Conservation (phyloP, 1,140 invertebrate genomes). For the Calliopsis andreniformis region DNA sequence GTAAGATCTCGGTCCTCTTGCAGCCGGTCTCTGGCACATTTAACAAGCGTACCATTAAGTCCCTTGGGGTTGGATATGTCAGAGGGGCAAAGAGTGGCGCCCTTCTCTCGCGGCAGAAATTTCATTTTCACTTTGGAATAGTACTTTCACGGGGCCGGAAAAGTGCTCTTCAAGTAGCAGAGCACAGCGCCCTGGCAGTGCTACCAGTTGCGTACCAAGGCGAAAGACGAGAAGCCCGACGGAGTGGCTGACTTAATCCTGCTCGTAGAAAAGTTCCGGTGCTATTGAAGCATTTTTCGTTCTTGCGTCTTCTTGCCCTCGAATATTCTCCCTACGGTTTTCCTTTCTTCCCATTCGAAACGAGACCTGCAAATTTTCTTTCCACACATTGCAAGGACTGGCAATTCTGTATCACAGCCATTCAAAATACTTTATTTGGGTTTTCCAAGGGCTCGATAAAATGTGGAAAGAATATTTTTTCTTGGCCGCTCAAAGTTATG, state of each 20-base stretch:
- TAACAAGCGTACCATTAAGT: slow-evolving; percentile 28
- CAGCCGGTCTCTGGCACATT: slow-evolving; percentile 1
- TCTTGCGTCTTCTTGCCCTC: slow-evolving; percentile 27
- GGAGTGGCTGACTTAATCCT: slow-evolving; percentile 40
- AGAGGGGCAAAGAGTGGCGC: background rate
- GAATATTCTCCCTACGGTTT: slow-evolving; percentile 22
- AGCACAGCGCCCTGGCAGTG: slow-evolving; percentile 24
- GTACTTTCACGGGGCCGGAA: slow-evolving; percentile 40
- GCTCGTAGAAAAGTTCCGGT: slow-evolving; percentile 24
- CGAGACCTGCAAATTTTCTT: too few relatives aligned
- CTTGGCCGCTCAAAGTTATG: too few relatives aligned
- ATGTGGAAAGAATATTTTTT: too few relatives aligned
- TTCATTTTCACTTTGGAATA: slow-evolving; percentile 56
- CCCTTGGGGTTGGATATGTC: slow-evolving; percentile 10
- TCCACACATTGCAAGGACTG: too few relatives aligned
- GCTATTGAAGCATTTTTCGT: slow-evolving; percentile 39
- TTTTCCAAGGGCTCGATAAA: too few relatives aligned
- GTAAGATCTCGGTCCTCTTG: too few relatives aligned
- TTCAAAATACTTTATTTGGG: too few relatives aligned
- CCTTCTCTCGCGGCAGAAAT: slow-evolving; percentile 42
- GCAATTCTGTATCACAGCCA: too few relatives aligned
- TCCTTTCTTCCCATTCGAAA: background rate
- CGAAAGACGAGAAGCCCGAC: slow-evolving; percentile 14
- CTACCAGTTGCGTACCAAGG: slow-evolving; percentile 51
- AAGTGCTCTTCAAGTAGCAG: slow-evolving; percentile 39